These are phyloP conservation scores for Acropora yongei DNA, from an alignment of 64 coral and sea anemone genomes.

Conservation along the genomic window DNA sequence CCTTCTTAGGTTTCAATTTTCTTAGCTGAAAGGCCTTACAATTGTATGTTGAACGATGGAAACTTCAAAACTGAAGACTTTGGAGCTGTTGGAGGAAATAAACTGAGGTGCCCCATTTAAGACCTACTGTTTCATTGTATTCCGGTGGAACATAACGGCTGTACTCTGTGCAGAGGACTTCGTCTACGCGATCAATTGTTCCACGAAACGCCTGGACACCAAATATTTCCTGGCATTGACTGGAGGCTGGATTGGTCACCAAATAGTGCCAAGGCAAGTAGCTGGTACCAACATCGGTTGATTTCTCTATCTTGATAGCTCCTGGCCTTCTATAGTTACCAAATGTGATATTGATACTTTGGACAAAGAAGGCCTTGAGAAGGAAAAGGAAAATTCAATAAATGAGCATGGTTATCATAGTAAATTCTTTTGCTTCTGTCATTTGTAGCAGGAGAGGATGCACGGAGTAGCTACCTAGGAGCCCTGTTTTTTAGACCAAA, in stretches of 20 bases:
- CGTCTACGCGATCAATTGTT: conserved; percentile 48
- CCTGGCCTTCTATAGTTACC: conserved; percentile 88
- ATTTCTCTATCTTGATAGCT: conserved; percentile 56
- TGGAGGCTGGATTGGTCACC: conserved; percentile 47
- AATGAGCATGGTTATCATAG: not conserved
- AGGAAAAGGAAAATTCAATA: not conserved
- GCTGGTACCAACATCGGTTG: conserved; percentile 64
- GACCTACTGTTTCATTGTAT: conserved; percentile 85
- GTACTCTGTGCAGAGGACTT: conserved; percentile 86
- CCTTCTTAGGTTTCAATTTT: no score
- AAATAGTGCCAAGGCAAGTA: conserved; percentile 84
- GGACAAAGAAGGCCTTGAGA: conserved; percentile 67
- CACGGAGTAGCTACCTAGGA: no score
- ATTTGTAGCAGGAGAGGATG: no score
- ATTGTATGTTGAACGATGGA: no score
- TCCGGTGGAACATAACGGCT: conserved; percentile 36
- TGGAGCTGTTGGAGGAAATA: no score
- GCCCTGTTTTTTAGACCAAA: no score
- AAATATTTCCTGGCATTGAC: conserved; percentile 58
- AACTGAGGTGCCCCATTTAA: not conserved
- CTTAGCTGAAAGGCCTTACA: no score
- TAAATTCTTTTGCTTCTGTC: no score
- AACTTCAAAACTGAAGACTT: no score
- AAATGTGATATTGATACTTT: conserved; percentile 71
- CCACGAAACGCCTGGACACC: conserved; percentile 24